Conservation (phyloP, 2,113 vertebrate genomes). For the Myrmophylax atrothorax region DNA sequence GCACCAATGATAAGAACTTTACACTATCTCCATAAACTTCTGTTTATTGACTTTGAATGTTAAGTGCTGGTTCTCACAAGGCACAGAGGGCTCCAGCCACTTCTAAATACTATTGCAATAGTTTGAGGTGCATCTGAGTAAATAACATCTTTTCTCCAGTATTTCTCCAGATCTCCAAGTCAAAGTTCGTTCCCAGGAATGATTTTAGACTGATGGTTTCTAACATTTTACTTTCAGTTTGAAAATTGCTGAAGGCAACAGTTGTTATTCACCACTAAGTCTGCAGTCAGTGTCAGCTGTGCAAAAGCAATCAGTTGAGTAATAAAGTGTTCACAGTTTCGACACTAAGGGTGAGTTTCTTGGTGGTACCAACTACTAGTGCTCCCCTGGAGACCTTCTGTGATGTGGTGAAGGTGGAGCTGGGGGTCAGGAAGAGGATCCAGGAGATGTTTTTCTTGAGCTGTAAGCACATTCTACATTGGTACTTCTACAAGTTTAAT, state of each 20-base stretch:
- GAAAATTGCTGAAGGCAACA: neutral
- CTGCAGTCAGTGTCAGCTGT: neutral
- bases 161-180: neutral
- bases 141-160: neutral
- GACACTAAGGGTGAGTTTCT: neutral
- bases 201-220: neutral
- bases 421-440: neutral
- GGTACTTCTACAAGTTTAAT: neutral
- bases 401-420: neutral
- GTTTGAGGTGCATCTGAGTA: neutral
- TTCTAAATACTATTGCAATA: neutral
- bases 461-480: neutral
- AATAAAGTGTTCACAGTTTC: neutral
- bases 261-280: neutral
- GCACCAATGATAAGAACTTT: neutral
- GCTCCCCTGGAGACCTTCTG: neutral
- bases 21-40: neutral
- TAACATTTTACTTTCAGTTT: neutral
- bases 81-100: neutral
- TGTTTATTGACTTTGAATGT: neutral
- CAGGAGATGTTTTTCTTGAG: neutral
- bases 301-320: neutral
- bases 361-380: neutral
- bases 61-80: neutral
- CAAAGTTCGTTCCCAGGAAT: neutral